Percentiles rank a stretch among this genome's conserved stretches.
Conservation (phyloP, 2,797 vertebrate species). For the Mallotus villosus region DNA sequence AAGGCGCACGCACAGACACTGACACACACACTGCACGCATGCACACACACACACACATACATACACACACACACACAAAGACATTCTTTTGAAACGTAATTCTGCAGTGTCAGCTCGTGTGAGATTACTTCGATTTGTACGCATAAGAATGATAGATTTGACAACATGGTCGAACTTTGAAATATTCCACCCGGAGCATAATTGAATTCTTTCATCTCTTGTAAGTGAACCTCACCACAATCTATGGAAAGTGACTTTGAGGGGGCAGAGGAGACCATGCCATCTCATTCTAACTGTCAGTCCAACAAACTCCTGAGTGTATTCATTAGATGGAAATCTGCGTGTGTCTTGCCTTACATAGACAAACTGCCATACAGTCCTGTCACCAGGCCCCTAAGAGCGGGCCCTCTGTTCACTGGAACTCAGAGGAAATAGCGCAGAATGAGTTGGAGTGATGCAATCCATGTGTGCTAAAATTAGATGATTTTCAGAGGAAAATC, state of each 20-base stretch:
- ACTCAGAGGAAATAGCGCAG: background rate
- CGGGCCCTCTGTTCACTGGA: background rate
- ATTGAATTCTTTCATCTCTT: background rate
- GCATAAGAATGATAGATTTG: background rate
- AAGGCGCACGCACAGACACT: background rate
- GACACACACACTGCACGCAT: background rate
- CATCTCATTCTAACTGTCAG: background rate
- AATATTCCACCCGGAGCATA: background rate
- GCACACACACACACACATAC: background rate
- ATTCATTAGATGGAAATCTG: background rate
- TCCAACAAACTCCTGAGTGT: background rate
- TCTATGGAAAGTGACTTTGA: background rate
- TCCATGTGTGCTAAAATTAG: conserved; percentile 1
- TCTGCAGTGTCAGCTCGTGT: background rate
- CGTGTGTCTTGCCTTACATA: background rate
- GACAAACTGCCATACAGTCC: background rate
- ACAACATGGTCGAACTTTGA: background rate
- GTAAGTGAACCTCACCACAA: background rate
- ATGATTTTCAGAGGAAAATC: background rate
- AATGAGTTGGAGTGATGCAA: background rate
- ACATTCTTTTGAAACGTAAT: background rate
- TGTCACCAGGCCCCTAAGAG: background rate
- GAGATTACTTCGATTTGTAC: background rate
- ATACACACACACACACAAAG: background rate
- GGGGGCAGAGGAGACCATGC: background rate